These are phyloP conservation scores for Cheiracanthium punctorium DNA, from an alignment of 2,888 invertebrate genomes.

Conservation along the genomic window DNA sequence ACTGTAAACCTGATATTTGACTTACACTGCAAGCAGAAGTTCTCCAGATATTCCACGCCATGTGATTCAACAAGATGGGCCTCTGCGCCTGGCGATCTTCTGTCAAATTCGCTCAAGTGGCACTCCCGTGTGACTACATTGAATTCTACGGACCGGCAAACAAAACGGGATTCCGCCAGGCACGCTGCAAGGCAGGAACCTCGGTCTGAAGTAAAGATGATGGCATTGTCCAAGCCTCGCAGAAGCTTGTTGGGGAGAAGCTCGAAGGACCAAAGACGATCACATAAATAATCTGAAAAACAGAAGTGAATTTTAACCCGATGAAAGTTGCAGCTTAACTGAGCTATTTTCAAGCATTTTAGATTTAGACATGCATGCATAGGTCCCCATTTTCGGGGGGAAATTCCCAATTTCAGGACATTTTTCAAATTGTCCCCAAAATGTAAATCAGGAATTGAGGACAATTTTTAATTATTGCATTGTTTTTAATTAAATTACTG, in stretches of 20 bases:
- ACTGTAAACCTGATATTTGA: not conserved
- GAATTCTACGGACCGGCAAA: slow-evolving; percentile 93
- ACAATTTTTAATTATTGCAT: too few species aligned
- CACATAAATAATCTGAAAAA: slow-evolving; percentile 86
- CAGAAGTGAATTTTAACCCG: too few species aligned
- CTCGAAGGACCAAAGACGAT: slow-evolving; percentile 94
- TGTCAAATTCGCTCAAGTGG: slow-evolving; percentile 91
- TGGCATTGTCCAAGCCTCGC: slow-evolving; percentile 90
- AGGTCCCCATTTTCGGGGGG: too few species aligned
- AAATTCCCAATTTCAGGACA: too few species aligned
- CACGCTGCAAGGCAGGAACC: slow-evolving; percentile 95
- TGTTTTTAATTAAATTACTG: too few species aligned
- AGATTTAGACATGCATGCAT: too few species aligned
- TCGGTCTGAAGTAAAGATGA: slow-evolving; percentile 94
- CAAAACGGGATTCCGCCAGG: slow-evolving; percentile 93
- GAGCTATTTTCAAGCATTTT: too few species aligned
- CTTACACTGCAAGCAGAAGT: slow-evolving; percentile 88
- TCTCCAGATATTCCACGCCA: slow-evolving; percentile 90
- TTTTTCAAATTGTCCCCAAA: too few species aligned
- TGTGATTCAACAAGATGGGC: slow-evolving; percentile 93
- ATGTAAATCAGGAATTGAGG: too few species aligned
- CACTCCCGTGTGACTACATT: slow-evolving; percentile 94
- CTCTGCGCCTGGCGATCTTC: slow-evolving; percentile 90
- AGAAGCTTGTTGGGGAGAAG: slow-evolving; percentile 94
- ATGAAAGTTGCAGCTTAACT: too few species aligned